Base-by-base conservation (phyloP, 2,797 vertebrate genomes). In the Lagodon rhomboides region DNA sequence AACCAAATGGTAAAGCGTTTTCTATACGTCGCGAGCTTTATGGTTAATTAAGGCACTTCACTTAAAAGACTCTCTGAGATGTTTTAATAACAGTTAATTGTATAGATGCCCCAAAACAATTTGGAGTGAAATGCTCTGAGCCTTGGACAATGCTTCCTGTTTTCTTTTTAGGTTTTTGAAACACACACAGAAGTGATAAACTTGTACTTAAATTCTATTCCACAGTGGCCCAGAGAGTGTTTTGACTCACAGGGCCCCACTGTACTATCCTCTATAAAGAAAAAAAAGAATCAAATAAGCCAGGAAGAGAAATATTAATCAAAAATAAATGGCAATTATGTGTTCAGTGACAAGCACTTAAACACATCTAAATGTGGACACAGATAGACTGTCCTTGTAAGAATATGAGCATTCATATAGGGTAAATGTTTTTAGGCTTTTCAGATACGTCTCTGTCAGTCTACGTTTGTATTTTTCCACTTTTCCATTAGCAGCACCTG, bases 331-430 rank as follows among this genome's bases (percentile, higher is more conserved):
- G 30, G 7, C 30, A 34, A 8, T 4, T 30, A 87, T 85, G 76
- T 77, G 67, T 76, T 75, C 56, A 65, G 41, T 75, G 64, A 82
- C 63, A 58, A 72, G 54, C 80, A 81, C 50, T 61, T n/a, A 23
- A 62, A 62, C 69, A 51, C 58, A 62, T 30, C 25, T 61, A 47
- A 54, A 54, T n/a, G n/a, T 56, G 25, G 56, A 66, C 27, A 78
- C 22, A 78, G 30, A 58, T 47, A 41, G 18, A 27, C 5, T 20
- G 30, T 54, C 25, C 55, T 65, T 56, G 15, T 50, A 79, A 49
- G 16, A 17, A 63, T 41, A 27, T 54, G 30, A 61, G 53, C 22
- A 61, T 20, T 34, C 5, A 51, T 50, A 67, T 23, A 41, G 11
- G 23, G 3, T 58, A 0, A 13, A 50, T 61, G n/a, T 65, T 49